These are phyloP conservation scores for Contarinia nasturtii DNA, from an alignment of 1,140 invertebrate species.

Conservation along the genomic window DNA sequence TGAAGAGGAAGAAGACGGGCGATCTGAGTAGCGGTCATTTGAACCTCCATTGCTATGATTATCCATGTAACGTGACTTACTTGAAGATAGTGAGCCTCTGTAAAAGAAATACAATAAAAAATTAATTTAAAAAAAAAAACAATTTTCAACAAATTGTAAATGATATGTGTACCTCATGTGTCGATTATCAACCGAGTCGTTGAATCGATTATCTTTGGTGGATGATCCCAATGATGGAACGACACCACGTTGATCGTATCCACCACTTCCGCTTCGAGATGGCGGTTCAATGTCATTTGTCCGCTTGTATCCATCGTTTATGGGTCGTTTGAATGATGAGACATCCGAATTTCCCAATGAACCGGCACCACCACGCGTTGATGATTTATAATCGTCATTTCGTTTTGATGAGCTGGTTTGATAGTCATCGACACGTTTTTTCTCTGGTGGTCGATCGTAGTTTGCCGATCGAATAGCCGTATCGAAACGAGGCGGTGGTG, in stretches of 20 bases:
- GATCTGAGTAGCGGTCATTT: background rate
- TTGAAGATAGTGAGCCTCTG: background rate
- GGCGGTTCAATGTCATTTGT: slow-evolving; percentile 13
- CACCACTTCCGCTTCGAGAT: background rate
- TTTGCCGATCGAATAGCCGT: slow-evolving; percentile 8
- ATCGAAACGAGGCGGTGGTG: slow-evolving; percentile 22
- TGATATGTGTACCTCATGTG: background rate
- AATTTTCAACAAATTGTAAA: background rate
- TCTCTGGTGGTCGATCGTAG: background rate
- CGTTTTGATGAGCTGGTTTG: slow-evolving; percentile 12
- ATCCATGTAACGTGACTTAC: slow-evolving; percentile 2
- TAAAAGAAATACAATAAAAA: background rate
- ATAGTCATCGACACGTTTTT: slow-evolving; percentile 14
- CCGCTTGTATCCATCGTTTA: slow-evolving; percentile 12
- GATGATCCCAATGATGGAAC: slow-evolving; percentile 13
- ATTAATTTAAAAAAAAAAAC: background rate
- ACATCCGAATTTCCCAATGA: slow-evolving; percentile 10
- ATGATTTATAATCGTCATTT: slow-evolving; percentile 10
- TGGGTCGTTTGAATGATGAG: slow-evolving; percentile 7
- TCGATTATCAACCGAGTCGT: slow-evolving; percentile 9
- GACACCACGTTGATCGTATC: background rate
- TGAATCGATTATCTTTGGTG: slow-evolving; percentile 8
- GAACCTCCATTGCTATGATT: background rate
- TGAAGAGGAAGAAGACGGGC: slow-evolving; percentile 2
- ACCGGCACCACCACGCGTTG: slow-evolving; percentile 14